Percentiles rank a stretch among this genome's conserved stretches.
Evolutionary conservation across 2,113 vertebrate genomes (phyloP).

Genomic region (Ciconia boyciana): DNA sequence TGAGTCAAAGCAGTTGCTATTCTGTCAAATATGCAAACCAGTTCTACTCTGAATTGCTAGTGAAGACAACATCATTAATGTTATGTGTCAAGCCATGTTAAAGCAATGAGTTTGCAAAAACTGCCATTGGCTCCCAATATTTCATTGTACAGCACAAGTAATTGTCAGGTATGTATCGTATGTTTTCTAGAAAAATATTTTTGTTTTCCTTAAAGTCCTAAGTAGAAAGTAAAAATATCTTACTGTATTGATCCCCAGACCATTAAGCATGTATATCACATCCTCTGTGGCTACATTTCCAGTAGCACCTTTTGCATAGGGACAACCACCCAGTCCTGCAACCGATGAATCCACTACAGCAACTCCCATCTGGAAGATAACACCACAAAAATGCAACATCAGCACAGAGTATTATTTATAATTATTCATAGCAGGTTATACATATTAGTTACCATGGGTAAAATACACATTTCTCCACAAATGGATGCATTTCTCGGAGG

Average conservation of each 20-base stretch:
- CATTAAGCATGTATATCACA: slow-evolving; percentile 92
- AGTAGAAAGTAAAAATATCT: slow-evolving; percentile 58
- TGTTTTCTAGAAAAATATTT: not conserved
- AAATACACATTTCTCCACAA: not conserved
- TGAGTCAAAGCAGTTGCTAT: not conserved
- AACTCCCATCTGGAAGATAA: slow-evolving; percentile 89
- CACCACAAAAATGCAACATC: not conserved
- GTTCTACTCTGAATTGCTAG: not conserved
- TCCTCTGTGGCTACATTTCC: slow-evolving; percentile 96
- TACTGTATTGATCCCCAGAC: slow-evolving; percentile 91
- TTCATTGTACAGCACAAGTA: not conserved
- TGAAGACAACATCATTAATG: not conserved
- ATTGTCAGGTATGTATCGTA: rapidly evolving
- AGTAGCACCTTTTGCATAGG: slow-evolving; percentile 90
- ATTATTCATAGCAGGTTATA: not conserved
- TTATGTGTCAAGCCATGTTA: not conserved
- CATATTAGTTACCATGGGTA: not conserved
- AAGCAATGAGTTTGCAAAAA: not conserved
- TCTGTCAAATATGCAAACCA: not conserved
- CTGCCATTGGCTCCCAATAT: not conserved
- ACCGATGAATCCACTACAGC: slow-evolving; percentile 91
- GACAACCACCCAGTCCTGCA: slow-evolving; percentile 91
- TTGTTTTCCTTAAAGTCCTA: not conserved
- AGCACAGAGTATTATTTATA: slow-evolving; percentile 12
- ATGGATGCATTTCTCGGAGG: not conserved